Base-by-base conservation (phyloP, 1,140 invertebrate species). In the Drosophila lini region DNA sequence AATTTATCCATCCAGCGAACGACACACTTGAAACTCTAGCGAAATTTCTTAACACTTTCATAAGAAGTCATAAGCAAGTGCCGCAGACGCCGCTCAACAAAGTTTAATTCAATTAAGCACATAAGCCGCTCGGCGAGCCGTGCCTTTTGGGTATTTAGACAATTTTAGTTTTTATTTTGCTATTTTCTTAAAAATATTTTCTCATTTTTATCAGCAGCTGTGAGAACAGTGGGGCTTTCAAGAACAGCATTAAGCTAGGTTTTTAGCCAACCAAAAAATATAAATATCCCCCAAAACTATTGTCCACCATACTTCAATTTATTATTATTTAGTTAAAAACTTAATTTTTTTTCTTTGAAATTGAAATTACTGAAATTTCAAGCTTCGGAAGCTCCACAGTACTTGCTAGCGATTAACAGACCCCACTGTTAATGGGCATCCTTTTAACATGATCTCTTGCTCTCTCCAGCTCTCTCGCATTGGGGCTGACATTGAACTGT, bases 21-120 rank as follows among this genome's bases (percentile, higher is more conserved):
- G 47, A 50, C 25, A 78, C 78, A 69, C 59, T 73, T 58, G 48
- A 74, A 77, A 57, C 55, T 48, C 16, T 60, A 60, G 81, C 79
- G 82, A 85, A 85, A 88, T 85, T 86, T 82, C 80, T 88, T 62
- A 82, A 86, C 80, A 86, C 82, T 85, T 85, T 85, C 79, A 76
- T 82, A 88, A 88, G 82, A 85, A 85, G 79, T 79, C 82, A 73
- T 82, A 53, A 58, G 57, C 45, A 11, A 47, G 36, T 47, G 48
- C 42, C 16, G 48, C 50, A 13, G 42, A 32, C 42, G 48, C 42
- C 16, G 48, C 32, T 36, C n/a, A 36, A 15, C 5, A 53, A 55
- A 28, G 15, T 60, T 76, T 73, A 73, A 82, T 88, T 79, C 81
- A 82, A 52, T 85, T 76, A 88, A 88, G 62, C 79, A 78, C 74